phyloP scores from a whole-genome alignment of 2,888 invertebrate species.

The Dryobotodes eremita region DNA sequence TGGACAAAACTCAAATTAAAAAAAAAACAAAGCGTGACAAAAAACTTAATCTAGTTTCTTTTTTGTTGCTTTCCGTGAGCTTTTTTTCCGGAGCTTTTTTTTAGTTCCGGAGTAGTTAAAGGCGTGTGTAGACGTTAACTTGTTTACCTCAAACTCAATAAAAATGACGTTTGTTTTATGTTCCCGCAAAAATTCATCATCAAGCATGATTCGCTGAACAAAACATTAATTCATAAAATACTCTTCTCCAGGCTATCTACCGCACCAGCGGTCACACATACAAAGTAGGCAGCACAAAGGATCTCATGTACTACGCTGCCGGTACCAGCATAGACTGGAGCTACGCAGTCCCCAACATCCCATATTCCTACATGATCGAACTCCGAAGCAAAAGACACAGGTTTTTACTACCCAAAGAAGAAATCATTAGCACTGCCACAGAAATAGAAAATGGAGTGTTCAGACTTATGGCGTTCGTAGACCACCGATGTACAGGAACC shows the following conservation, averaged over 20 bases:
- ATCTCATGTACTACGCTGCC: slow-evolving; percentile 86
- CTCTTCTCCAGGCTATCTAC: slow-evolving; percentile 79
- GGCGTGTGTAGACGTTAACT: neutral
- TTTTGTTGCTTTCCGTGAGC: too few species aligned
- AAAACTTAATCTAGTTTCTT: neutral
- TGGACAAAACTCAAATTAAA: neutral
- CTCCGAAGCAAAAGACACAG: slow-evolving; percentile 82
- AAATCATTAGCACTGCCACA: slow-evolving; percentile 78
- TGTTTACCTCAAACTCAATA: neutral
- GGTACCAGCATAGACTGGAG: slow-evolving; percentile 87
- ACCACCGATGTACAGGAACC: slow-evolving; percentile 69
- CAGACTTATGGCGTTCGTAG: slow-evolving; percentile 82
- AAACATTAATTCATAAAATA: neutral
- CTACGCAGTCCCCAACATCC: slow-evolving; percentile 82
- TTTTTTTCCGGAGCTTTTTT: too few species aligned
- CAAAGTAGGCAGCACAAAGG: slow-evolving; percentile 87
- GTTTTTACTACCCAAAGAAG: slow-evolving; percentile 84
- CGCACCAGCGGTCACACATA: slow-evolving; percentile 81
- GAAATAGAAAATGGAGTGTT: slow-evolving; percentile 80
- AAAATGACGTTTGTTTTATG: neutral
- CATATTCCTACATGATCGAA: slow-evolving; percentile 86
- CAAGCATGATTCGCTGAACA: neutral
- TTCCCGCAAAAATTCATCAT: neutral
- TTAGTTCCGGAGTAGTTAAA: too few species aligned
- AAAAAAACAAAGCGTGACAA: neutral